These are phyloP conservation scores for Rhinatrema bivittatum DNA, from an alignment of 2,797 vertebrate species.

Conservation along the genomic window DNA sequence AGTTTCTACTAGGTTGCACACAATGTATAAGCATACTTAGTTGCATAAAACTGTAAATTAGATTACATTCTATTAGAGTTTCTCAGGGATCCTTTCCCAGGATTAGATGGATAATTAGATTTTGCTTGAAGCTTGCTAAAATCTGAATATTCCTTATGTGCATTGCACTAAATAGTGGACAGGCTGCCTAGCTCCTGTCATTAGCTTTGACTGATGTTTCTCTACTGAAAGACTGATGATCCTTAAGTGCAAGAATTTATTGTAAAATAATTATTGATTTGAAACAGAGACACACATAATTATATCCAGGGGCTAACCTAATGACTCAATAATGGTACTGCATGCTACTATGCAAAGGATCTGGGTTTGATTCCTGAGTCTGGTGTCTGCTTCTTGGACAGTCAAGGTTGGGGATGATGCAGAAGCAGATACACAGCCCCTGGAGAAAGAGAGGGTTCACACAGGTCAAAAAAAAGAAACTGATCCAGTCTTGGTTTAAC, in stretches of 20 bases:
- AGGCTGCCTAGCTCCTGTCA: neutral
- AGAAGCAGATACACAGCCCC: too few species aligned
- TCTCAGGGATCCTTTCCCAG: slow-evolving; percentile 6
- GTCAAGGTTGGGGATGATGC: too few species aligned
- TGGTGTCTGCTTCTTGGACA: too few species aligned
- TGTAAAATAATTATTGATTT: slow-evolving; percentile 8
- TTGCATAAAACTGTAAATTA: slow-evolving; percentile 19
- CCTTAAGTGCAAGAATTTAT: neutral
- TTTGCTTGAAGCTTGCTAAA: neutral
- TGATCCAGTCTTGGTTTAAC: too few species aligned
- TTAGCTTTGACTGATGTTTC: neutral
- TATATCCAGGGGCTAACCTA: too few species aligned
- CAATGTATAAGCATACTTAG: neutral
- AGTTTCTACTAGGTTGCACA: neutral
- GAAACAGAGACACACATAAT: too few species aligned
- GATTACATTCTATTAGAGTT: slow-evolving; percentile 9
- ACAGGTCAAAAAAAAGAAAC: too few species aligned
- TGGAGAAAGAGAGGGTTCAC: too few species aligned
- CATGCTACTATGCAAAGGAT: too few species aligned
- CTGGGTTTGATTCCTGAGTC: too few species aligned
- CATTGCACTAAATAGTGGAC: neutral
- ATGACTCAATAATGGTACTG: too few species aligned
- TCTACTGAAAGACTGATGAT: neutral
- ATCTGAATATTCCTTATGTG: neutral
- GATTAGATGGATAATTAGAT: neutral